Conservation (phyloP, 2,888 invertebrate genomes). For the Psococerastis gibbosa region DNA sequence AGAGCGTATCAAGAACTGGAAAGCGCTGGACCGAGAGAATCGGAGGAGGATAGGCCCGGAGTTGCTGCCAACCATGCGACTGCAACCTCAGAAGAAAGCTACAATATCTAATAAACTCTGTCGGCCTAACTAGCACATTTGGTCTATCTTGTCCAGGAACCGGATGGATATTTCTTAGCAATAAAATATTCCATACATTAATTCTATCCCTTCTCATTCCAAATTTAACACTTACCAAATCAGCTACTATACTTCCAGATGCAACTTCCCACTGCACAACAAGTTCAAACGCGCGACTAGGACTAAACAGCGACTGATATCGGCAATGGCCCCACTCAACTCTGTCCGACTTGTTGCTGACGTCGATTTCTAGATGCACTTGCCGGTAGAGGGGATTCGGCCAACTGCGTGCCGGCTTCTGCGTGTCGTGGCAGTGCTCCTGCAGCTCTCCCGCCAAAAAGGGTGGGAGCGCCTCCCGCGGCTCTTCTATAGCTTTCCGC, state of each 20-base stretch:
- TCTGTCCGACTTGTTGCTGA: slow-evolving; percentile 66
- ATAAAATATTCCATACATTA: too few species aligned
- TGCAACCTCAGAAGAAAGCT: too few species aligned
- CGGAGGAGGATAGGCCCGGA: too few species aligned
- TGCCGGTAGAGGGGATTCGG: slow-evolving; percentile 46
- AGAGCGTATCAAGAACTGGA: too few species aligned
- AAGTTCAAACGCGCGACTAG: slow-evolving; percentile 84
- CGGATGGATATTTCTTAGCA: too few species aligned
- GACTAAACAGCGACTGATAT: slow-evolving; percentile 75
- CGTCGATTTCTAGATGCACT: slow-evolving; percentile 72
- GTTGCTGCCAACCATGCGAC: too few species aligned
- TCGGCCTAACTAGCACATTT: too few species aligned
- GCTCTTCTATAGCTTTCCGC: slow-evolving; percentile 3
- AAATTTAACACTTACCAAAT: slow-evolving; percentile 41
- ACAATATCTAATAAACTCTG: too few species aligned
- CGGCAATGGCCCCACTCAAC: slow-evolving; percentile 90
- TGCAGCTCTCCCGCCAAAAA: neutral
- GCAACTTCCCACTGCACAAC: slow-evolving; percentile 94
- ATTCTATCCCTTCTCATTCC: neutral
- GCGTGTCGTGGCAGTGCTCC: slow-evolving; percentile 8
- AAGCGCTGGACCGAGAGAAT: too few species aligned
- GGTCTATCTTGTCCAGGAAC: too few species aligned
- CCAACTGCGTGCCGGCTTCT: neutral
- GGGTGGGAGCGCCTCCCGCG: neutral
- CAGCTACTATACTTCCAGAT: slow-evolving; percentile 84